Evolutionary conservation across 1,140 invertebrate genomes (phyloP).

Genomic region (Neodiprion fabricii): DNA sequence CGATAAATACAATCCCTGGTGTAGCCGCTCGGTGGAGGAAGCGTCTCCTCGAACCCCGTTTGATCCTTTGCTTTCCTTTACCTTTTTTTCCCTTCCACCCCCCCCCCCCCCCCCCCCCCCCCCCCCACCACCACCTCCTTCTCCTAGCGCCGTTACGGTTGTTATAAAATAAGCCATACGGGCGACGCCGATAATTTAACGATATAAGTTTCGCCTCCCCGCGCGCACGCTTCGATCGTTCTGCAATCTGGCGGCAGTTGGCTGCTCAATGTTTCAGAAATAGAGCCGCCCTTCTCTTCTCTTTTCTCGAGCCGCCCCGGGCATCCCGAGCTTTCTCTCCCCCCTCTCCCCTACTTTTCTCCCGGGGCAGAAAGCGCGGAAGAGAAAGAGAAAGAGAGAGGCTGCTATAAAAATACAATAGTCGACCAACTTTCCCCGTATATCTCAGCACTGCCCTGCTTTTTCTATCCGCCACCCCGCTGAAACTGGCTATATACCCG

Average conservation of each 20-base stretch:
- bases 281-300: constrained; percentile 4
- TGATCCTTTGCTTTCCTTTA: no score
- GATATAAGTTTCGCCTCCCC: background rate
- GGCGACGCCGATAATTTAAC: constrained; percentile 13
- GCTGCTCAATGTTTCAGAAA: constrained; percentile 18
- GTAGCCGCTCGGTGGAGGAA: no score
- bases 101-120: background rate
- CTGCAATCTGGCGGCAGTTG: constrained; percentile 15
- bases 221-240: constrained; percentile 13
- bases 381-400: background rate
- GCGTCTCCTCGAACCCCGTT: no score
- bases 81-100: no score
- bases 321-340: background rate
- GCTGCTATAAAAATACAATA: constrained; percentile 16
- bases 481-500: background rate
- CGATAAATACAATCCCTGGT: background rate
- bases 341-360: no score
- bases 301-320: background rate
- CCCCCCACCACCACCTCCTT: background rate
- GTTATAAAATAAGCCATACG: constrained; percentile 18
- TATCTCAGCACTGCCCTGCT: background rate
- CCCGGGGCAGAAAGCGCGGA: background rate
- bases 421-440: constrained; percentile 7
- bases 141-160: background rate
- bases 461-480: background rate